Conservation (phyloP, 2,888 invertebrate species). For the Zele albiditarsus region DNA sequence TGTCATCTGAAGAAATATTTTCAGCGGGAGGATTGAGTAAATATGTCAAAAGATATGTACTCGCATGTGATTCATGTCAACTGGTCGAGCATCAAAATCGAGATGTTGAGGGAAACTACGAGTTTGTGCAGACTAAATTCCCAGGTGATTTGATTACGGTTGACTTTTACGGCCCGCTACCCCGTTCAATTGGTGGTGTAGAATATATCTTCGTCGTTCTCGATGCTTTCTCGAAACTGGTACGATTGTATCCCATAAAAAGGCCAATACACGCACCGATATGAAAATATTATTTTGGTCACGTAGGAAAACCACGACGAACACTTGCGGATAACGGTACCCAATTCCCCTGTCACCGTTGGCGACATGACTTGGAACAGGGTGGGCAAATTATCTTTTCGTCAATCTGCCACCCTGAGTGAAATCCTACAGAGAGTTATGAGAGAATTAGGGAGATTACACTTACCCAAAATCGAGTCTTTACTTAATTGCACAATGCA, state of each 20-base stretch:
- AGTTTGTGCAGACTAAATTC: not conserved
- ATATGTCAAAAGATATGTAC: conserved; percentile 6
- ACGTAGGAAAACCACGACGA: conserved; percentile 15
- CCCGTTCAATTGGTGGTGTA: conserved; percentile 17
- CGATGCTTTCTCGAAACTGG: conserved; percentile 33
- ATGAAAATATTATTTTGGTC: too few relatives aligned
- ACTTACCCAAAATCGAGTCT: not conserved
- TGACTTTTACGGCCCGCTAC: conserved; percentile 37
- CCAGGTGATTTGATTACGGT: conserved; percentile 34
- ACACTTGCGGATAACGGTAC: conserved; percentile 28
- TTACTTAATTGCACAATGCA: conserved; percentile 30
- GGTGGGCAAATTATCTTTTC: conserved; percentile 12
- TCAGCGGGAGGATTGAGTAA: conserved; percentile 18
- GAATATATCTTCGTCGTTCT: conserved; percentile 38
- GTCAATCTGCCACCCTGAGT: conserved; percentile 30
- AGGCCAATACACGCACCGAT: too few relatives aligned
- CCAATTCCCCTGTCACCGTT: conserved; percentile 26
- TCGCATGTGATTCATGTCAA: conserved; percentile 34
- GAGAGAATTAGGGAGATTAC: conserved; percentile 28
- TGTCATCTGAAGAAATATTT: conserved; percentile 4
- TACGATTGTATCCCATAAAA: conserved; percentile 30
- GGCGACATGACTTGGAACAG: conserved; percentile 16
- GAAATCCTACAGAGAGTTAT: conserved; percentile 38
- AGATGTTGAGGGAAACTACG: conserved; percentile 26
- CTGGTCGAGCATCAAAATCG: conserved; percentile 6